These are phyloP conservation scores for Gila robusta DNA, from an alignment of 2,797 vertebrate genomes.

Conservation along the genomic window DNA sequence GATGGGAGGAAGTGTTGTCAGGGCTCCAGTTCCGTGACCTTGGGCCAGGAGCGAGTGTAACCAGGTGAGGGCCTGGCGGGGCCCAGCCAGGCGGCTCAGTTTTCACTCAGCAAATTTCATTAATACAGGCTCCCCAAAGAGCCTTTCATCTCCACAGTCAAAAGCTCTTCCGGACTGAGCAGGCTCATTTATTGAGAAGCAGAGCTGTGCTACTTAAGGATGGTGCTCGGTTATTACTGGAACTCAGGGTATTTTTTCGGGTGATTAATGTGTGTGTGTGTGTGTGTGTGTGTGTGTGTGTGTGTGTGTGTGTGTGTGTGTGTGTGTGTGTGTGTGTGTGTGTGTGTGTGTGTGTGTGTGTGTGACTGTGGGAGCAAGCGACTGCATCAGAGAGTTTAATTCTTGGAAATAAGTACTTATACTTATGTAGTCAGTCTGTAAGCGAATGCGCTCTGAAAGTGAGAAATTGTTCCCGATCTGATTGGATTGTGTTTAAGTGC, in stretches of 20 bases:
- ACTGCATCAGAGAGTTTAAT: conserved; percentile 47
- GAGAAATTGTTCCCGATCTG: conserved; percentile 55
- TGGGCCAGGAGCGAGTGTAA: conserved; percentile 56
- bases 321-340: conserved; percentile 29
- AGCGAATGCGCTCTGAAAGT: conserved; percentile 48
- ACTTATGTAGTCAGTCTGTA: conserved; percentile 35
- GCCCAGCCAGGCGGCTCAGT: conserved; percentile 51
- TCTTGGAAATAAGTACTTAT: conserved; percentile 46
- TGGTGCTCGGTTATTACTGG: conserved; percentile 71
- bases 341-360: conserved; percentile 44
- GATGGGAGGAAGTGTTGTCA: conserved; percentile 36
- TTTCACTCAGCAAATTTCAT: conserved; percentile 86
- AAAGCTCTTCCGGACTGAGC: conserved; percentile 74
- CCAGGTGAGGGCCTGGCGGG: conserved; percentile 63
- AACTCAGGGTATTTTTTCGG: conserved; percentile 67
- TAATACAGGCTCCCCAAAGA: conserved; percentile 75
- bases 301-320: neutral
- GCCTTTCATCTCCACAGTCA: conserved; percentile 78
- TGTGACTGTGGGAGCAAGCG: conserved; percentile 50
- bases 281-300: conserved; percentile 30
- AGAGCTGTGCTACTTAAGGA: conserved; percentile 55
- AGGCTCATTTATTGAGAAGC: conserved; percentile 73
- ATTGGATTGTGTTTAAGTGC: conserved; percentile 39
- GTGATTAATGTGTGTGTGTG: conserved; percentile 66
- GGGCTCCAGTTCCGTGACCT: conserved; percentile 57